Base-by-base conservation (phyloP, 2,113 vertebrate genomes). In the Copsychus sechellarum region DNA sequence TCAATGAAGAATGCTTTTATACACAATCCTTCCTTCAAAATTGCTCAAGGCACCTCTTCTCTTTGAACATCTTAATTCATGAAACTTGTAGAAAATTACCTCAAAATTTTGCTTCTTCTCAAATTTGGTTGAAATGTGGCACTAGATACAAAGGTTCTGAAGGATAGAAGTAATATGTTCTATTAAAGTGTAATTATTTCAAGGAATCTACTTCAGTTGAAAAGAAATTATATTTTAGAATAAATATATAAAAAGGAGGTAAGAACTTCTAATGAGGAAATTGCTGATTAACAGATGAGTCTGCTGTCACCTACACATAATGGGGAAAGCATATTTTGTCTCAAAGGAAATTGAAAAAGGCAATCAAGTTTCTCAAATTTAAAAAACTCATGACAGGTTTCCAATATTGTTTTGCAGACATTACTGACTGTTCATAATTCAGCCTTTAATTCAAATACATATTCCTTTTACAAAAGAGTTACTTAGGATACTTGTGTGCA, bases 331-430 rank as follows among this genome's bases (percentile, higher is more conserved):
- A 31, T 79, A 56, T 86, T 84, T 90, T 69, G 47, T 84, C 40
- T 92, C 79, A 73, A 40, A 88, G 95, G 84, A 96, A 97, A 97
- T 92, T 90, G 42, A 73, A 70, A 69, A 96, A 95, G 79, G 54
- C 36, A 87, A 91, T 86, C 91, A 90, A 90, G 90, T 86, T 88
- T 56, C 61, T 96, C 86, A 95, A 72, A 81, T 81, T 84, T 88
- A 54, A 92, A 95, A 93, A 92, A 42, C 34, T 60, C 89, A 85
- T 57, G 69, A 88, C 70, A 82, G 56, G 58, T 96, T 97, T 81
- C 77, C 81, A 90, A 34, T 87, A 91, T 14, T 24, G 64, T 81
- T 96, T 88, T 86, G 76, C 51, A 96, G 92, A 69, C 15, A 62
- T 34, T 93, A n/a, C 24, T 67, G 51, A 85, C 18, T 70, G n/a